A percentile compares a stretch with the other conserved stretches of the same genome.
phyloP scores from a whole-genome alignment of 2,888 invertebrate species.

The Notocelia uddmanniana region DNA sequence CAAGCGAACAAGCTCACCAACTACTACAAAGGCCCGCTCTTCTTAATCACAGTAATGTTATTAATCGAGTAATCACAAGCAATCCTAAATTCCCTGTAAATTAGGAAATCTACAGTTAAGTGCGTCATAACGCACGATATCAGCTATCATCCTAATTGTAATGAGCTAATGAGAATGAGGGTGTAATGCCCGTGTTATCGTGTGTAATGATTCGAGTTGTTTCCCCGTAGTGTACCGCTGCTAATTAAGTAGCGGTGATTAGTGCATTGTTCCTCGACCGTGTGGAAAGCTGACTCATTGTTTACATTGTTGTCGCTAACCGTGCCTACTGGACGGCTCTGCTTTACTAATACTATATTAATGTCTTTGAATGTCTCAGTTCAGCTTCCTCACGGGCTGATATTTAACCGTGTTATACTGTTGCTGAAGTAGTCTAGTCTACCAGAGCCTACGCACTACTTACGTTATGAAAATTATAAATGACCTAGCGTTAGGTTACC shows the following conservation, averaged over 20 bases:
- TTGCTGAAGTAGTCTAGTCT: not conserved
- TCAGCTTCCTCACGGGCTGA: not conserved
- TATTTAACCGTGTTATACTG: not conserved
- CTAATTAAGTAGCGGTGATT: conserved; percentile 21
- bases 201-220: conserved; percentile 15
- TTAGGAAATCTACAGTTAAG: not conserved
- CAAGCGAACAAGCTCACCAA: not conserved
- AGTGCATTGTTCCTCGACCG: conserved; percentile 30
- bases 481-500: not conserved
- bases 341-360: conserved; percentile 5
- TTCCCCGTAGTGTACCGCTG: not conserved
- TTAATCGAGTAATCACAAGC: not conserved
- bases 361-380: too few relatives aligned
- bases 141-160: conserved; percentile 10
- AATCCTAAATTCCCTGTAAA: not conserved
- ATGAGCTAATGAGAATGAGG: too few relatives aligned
- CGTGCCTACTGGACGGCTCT: not conserved
- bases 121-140: not conserved
- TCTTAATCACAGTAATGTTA: not conserved
- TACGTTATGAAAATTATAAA: not conserved
- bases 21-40: not conserved
- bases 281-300: conserved; percentile 33
- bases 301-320: conserved; percentile 14
- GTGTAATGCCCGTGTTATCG: conserved; percentile 11
- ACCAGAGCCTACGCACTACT: not conserved